Conservation (phyloP, 2,113 vertebrate genomes). For the Hirundichthys speculiger region DNA sequence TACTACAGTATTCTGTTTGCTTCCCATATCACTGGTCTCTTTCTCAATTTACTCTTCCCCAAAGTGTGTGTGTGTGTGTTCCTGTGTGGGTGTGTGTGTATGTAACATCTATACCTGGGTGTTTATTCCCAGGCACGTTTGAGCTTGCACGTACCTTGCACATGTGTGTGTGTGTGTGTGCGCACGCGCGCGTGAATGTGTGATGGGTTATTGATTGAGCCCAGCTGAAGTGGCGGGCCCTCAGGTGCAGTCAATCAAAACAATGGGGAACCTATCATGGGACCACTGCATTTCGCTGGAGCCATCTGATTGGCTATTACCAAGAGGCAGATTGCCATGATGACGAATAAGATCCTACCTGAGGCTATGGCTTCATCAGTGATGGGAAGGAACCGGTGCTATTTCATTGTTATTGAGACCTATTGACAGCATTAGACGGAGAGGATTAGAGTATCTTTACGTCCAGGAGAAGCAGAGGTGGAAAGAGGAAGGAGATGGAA, state of each 20-base stretch:
- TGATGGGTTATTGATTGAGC: slow-evolving; percentile 76
- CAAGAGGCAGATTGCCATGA: slow-evolving; percentile 67
- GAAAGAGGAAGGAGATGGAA: slow-evolving; percentile 36
- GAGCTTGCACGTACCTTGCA: slow-evolving; percentile 21
- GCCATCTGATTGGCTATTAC: slow-evolving; percentile 78
- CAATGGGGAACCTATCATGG: slow-evolving; percentile 71
- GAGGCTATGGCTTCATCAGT: slow-evolving; percentile 67
- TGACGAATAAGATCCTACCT: slow-evolving; percentile 71
- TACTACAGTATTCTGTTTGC: slow-evolving; percentile 40
- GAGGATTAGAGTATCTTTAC: slow-evolving; percentile 72
- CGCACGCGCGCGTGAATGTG: slow-evolving; percentile 5
- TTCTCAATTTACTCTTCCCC: slow-evolving; percentile 53
- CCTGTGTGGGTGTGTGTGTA: slow-evolving; percentile 5
- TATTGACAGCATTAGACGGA: slow-evolving; percentile 72
- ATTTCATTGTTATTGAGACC: slow-evolving; percentile 78
- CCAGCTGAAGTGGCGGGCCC: slow-evolving; percentile 62
- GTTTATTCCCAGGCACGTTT: slow-evolving; percentile 46
- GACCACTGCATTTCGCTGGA: slow-evolving; percentile 57
- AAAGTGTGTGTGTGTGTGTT: slow-evolving; percentile 35
- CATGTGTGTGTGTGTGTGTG: slow-evolving; percentile 15
- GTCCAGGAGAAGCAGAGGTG: slow-evolving; percentile 22
- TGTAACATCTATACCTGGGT: slow-evolving; percentile 8
- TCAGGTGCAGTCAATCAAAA: slow-evolving; percentile 80
- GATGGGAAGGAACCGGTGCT: slow-evolving; percentile 63
- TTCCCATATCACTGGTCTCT: slow-evolving; percentile 20